Percentiles rank a stretch among this genome's conserved stretches.
phyloP scores from a whole-genome alignment of 1,140 invertebrate species.

The Anastrepha obliqua region DNA sequence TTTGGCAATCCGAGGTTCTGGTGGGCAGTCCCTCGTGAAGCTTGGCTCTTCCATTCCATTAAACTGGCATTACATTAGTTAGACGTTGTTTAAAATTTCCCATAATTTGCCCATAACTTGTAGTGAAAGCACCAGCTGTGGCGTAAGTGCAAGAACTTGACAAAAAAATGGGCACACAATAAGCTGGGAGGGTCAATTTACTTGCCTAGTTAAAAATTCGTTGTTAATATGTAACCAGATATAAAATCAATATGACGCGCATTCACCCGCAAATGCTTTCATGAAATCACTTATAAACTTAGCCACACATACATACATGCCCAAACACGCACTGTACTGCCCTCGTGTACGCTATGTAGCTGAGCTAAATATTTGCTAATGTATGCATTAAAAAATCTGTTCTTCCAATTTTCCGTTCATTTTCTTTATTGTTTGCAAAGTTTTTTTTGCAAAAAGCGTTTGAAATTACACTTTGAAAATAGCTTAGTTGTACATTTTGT shows the following conservation, averaged over 20 bases:
- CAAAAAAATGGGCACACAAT: not conserved
- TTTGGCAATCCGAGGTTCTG: too few species aligned
- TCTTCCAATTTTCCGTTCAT: constrained; percentile 11
- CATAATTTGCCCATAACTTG: constrained; percentile 15
- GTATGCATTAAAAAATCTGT: constrained; percentile 26
- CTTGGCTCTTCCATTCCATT: too few species aligned
- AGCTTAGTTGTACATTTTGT: not conserved
- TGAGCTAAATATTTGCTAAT: constrained; percentile 15
- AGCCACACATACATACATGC: not conserved
- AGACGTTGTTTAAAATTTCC: not conserved
- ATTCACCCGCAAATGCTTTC: not conserved
- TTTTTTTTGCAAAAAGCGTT: not conserved
- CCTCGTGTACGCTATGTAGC: not conserved
- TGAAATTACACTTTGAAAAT: not conserved
- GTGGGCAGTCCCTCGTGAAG: too few species aligned
- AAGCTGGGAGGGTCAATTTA: not conserved
- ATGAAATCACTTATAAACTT: not conserved
- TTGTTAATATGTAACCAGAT: constrained; percentile 28
- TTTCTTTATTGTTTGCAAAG: not conserved
- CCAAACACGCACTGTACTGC: too few species aligned
- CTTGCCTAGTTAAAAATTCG: constrained; percentile 6
- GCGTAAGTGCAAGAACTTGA: not conserved
- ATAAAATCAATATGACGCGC: constrained; percentile 42
- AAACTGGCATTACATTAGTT: too few species aligned
- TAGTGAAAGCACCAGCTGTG: not conserved